Evolutionary conservation across 2,113 vertebrate genomes (phyloP).

Genomic region (Urocolius indicus): DNA sequence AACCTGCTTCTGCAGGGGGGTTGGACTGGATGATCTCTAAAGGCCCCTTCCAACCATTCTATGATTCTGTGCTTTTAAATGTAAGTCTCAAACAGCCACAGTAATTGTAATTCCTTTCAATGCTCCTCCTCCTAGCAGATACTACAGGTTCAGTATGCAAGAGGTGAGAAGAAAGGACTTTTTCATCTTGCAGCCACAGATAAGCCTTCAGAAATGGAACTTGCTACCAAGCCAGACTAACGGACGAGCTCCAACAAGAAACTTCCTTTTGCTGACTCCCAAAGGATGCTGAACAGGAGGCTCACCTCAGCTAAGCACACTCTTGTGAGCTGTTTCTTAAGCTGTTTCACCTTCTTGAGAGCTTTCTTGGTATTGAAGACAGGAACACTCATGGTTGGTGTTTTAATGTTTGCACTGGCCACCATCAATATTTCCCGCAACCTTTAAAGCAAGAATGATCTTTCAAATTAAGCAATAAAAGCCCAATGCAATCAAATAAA

Average conservation of each 20-base stretch:
- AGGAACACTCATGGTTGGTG: slow-evolving; percentile 94
- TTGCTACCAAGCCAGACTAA: background rate
- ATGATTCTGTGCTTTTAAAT: too few relatives aligned
- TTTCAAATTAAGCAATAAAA: background rate
- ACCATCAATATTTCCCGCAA: slow-evolving; percentile 93
- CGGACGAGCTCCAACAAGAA: background rate
- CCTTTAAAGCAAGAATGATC: slow-evolving; percentile 70
- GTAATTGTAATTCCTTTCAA: background rate
- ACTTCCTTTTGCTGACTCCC: background rate
- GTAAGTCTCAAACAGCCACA: background rate
- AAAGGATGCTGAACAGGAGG: background rate
- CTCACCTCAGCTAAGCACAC: slow-evolving; percentile 92
- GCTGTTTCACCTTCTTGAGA: slow-evolving; percentile 83
- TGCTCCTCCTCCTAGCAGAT: background rate
- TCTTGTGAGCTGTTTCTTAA: slow-evolving; percentile 87
- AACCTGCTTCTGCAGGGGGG: too few relatives aligned
- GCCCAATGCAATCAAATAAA: background rate
- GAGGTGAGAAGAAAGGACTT: background rate
- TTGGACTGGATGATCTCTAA: too few relatives aligned
- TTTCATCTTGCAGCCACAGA: background rate
- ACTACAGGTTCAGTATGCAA: background rate
- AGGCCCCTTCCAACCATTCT: too few relatives aligned
- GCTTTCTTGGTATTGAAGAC: slow-evolving; percentile 88
- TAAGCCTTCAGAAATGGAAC: background rate
- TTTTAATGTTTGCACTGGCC: slow-evolving; percentile 93